Base-by-base conservation (phyloP, 2,888 invertebrate genomes). In the Peribatodes rhomboidaria region DNA sequence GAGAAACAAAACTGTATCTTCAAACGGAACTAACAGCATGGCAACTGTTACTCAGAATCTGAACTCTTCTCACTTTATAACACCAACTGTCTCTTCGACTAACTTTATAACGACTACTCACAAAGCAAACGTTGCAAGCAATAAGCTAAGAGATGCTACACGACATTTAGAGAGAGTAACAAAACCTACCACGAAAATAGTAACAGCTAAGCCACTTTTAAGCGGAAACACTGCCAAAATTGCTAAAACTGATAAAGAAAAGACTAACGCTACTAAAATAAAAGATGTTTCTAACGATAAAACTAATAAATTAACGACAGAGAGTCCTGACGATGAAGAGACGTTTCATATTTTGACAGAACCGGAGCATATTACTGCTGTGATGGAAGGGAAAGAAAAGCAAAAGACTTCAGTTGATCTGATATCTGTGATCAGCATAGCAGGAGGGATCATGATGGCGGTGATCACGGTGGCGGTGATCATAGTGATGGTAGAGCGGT, bases 291-390 rank as follows among this genome's bases (percentile, higher is more conserved):
- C 61, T 65, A 59, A 59, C 27, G 49, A 68, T 80, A 81, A 74
- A 71, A 77, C 65, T 80, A 80, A 82, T 73, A 76, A 75, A 74
- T 72, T 85, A 72, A 89, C 88, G 53, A 89, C 89, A 58, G 85
- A 85, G 63, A 83, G 80, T 61, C 85, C 89, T 1, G 57, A 73
- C 72, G 87, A 88, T 86, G 88, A 88, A 77, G 93, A 93, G 78
- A 89, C 87, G 70, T 92, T 92, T 89, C 89, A 92, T 90, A 92
- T 94, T 89, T 93, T 93, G 84, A 93, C 94, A 90, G 94, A 94
- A 73, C 94, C 94, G 68, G 94, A 94, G 81, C 94, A 93, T 79
- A 94, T 93, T 68, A 94, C 94, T 13, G 93, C 94, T 56, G 90
- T 94, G 44, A 90, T 93, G 87, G 90, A 84, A 68, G 93, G 92